Evolutionary conservation across 2,888 invertebrate species (phyloP).

Genomic region (Andrena hattorfiana): DNA sequence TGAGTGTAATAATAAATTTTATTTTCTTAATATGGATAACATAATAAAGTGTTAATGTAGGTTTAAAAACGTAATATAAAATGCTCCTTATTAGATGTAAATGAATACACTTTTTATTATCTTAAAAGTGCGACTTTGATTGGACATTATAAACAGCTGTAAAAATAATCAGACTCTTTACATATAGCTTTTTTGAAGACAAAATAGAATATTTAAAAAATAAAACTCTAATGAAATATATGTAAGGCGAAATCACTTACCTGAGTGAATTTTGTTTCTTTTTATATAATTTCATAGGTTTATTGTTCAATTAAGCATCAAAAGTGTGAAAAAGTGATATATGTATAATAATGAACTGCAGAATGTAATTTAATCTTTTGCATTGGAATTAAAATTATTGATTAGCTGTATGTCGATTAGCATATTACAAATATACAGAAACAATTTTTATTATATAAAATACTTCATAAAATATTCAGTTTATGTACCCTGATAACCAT

Average conservation of each 20-base stretch:
- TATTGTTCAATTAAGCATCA: neutral
- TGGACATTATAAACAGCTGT: neutral
- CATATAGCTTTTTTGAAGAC: neutral
- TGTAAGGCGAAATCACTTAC: neutral
- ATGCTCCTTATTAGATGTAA: neutral
- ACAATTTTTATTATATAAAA: conserved; percentile 11
- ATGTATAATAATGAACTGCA: neutral
- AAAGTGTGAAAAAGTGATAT: neutral
- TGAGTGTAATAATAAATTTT: too few species aligned
- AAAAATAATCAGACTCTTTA: neutral
- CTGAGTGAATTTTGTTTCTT: neutral
- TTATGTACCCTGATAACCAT: too few species aligned
- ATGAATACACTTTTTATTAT: neutral
- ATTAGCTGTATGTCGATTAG: neutral
- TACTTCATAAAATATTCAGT: neutral
- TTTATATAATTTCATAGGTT: neutral
- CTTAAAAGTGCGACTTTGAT: neutral
- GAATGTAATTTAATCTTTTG: conserved; percentile 39
- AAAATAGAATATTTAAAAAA: neutral
- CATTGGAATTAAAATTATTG: conserved; percentile 21
- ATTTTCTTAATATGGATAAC: too few species aligned
- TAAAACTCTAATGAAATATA: neutral
- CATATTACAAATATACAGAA: conserved; percentile 12
- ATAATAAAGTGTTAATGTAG: neutral
- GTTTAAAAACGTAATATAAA: neutral